Evolutionary conservation across 2,113 vertebrate species (phyloP).

Genomic region (Porphyrio hochstetteri): DNA sequence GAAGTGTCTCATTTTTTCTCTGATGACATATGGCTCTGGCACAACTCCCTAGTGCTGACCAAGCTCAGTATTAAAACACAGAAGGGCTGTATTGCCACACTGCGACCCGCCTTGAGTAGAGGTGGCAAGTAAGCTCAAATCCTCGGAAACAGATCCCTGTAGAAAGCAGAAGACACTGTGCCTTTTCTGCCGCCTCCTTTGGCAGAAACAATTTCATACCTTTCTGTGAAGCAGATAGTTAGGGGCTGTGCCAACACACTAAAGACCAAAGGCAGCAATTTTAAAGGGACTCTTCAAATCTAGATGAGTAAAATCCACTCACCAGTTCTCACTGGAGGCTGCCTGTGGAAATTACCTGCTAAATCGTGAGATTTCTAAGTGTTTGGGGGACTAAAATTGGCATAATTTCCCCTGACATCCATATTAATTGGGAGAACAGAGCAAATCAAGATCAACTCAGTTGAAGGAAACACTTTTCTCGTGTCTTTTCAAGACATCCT

Average conservation of each 20-base stretch:
- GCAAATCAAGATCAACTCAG: background rate
- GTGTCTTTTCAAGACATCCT: background rate
- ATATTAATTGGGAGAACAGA: background rate
- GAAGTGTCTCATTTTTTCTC: background rate
- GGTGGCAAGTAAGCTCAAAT: background rate
- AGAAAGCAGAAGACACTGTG: background rate
- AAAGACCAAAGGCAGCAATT: background rate
- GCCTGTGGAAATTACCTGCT: background rate
- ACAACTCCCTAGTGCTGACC: background rate
- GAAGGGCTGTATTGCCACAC: too few relatives aligned
- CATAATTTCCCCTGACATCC: background rate
- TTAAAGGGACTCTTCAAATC: background rate
- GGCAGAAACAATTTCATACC: background rate
- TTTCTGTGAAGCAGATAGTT: background rate
- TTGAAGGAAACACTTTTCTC: background rate
- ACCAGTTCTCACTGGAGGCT: background rate
- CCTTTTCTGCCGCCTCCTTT: background rate
- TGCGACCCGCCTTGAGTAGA: accelerated
- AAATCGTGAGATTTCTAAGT: background rate
- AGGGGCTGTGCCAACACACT: background rate
- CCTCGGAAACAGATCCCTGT: background rate
- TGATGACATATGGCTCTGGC: background rate
- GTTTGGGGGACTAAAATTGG: background rate
- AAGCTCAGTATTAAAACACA: background rate
- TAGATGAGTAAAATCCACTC: background rate